Evolutionary conservation across 2,888 invertebrate species (phyloP), one percentile per base, ranked within the genome.

Genomic region (Macrosoma leucophasiata): DNA sequence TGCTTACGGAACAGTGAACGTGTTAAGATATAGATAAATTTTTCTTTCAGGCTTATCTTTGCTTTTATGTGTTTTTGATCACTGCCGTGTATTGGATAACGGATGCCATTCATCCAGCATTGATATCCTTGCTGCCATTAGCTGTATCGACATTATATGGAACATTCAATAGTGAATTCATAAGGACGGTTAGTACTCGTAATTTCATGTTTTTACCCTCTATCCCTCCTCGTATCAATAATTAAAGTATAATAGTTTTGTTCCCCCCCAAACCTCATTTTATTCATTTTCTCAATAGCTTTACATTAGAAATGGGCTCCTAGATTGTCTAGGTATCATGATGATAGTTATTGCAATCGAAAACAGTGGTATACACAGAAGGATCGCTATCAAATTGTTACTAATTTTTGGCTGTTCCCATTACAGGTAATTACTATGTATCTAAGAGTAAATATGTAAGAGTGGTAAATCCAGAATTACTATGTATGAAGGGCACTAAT

Each of bases 341-440:
- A 59, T 75, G 40, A 46, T 75, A 2, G 55, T 60, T 2, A 41
- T 61, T 5, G 77, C 70, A 0, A 54, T 78, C 14, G 78, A 79
- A 45, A 37, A 64, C 13, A 62, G 68, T 28, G 51, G 59, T 2
- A 30, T 77, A 3, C 59, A 72, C 30, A 61, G 47, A 34, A 56
- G 78, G 26, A 33, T 61, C 1, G 74, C 75, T 1, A 20, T 74
- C n/a, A 76, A 74, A 51, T 33, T 72, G 2, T 38, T 79, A 2
- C 43, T 72, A 0, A 39, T 62, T 2, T 62, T 73, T 36, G 78
- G 78, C n/a, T 76, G 71, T 42, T 76, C 76, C 3, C 79, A 78
- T 52, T 77, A 72, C 38, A 64, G 70, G 78, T 74, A 46, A n/a
- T n/a, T n/a, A n/a, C n/a, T n/a, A n/a, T n/a, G n/a, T n/a, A n/a